Percentiles rank a stretch among this genome's conserved stretches.
Evolutionary conservation across 2,888 invertebrate species (phyloP).

Genomic region (Mesorhabditis belari): DNA sequence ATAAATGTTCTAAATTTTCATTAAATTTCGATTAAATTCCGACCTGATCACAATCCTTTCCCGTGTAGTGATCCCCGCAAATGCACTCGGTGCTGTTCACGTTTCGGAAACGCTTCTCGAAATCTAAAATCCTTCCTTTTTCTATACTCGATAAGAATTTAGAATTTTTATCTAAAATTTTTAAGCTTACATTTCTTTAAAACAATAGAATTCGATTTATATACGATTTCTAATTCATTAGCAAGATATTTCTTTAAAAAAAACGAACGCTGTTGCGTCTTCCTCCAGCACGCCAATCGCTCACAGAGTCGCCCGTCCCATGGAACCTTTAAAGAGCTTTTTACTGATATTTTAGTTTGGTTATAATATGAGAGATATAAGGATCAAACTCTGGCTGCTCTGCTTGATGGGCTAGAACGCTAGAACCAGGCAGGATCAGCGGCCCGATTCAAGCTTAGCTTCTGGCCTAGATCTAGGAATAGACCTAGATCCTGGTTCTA

Average conservation of each 20-base stretch:
- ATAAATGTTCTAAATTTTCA: no score
- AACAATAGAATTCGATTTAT: background rate
- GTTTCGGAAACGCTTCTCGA: slow-evolving; percentile 20
- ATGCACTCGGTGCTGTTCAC: slow-evolving; percentile 31
- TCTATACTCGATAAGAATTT: background rate
- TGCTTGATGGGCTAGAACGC: no score
- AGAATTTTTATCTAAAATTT: background rate
- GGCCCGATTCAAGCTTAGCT: no score
- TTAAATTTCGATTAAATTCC: no score
- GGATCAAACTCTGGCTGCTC: no score
- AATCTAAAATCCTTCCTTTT: slow-evolving; percentile 1
- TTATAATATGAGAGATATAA: no score
- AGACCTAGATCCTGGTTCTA: no score
- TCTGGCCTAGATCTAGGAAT: no score
- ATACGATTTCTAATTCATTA: no score
- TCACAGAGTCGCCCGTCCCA: slow-evolving; percentile 50
- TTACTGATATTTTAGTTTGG: no score
- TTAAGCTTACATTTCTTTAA: background rate
- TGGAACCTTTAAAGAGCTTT: slow-evolving; percentile 34
- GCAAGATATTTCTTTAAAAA: no score
- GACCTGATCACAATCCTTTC: slow-evolving; percentile 38
- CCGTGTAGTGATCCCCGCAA: slow-evolving; percentile 38
- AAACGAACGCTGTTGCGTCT: slow-evolving; percentile 23
- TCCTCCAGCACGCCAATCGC: slow-evolving; percentile 48
- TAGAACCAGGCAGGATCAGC: no score